These are phyloP conservation scores for Prosapia bicincta DNA, from an alignment of 2,888 invertebrate genomes.

Conservation along the genomic window DNA sequence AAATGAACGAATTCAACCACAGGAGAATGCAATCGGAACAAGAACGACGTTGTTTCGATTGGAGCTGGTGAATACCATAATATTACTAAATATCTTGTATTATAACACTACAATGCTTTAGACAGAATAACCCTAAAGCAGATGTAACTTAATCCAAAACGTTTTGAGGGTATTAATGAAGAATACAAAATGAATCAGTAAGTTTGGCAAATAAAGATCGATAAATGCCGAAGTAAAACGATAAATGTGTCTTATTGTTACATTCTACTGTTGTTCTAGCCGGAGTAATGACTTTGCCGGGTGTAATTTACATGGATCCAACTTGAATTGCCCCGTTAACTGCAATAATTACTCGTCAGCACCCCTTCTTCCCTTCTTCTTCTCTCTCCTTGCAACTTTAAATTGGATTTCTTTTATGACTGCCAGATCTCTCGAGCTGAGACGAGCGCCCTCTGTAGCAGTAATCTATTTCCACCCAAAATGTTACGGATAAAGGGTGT, in stretches of 20 bases:
- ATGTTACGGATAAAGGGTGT: background rate
- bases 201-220: background rate
- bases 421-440: constrained; percentile 11
- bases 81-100: too few relatives aligned
- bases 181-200: too few relatives aligned
- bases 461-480: constrained; percentile 14
- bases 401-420: constrained; percentile 25
- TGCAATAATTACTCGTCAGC: constrained; percentile 21
- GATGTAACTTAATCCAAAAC: too few relatives aligned
- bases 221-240: background rate
- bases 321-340: constrained; percentile 20
- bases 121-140: too few relatives aligned
- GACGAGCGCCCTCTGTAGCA: constrained; percentile 10
- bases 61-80: too few relatives aligned
- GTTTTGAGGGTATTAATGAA: too few relatives aligned
- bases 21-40: too few relatives aligned
- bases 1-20: too few relatives aligned
- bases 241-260: background rate
- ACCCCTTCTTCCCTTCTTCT: background rate
- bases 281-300: constrained; percentile 11
- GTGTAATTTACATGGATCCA: constrained; percentile 20
- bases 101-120: too few relatives aligned
- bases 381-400: constrained; percentile 10
- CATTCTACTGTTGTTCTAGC: background rate
- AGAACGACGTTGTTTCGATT: too few relatives aligned